A percentile compares a stretch with the other conserved stretches of the same genome.
These are phyloP conservation scores for Peromyscus leucopus DNA, from an alignment of 2,113 vertebrate species.

Conservation along the genomic window DNA sequence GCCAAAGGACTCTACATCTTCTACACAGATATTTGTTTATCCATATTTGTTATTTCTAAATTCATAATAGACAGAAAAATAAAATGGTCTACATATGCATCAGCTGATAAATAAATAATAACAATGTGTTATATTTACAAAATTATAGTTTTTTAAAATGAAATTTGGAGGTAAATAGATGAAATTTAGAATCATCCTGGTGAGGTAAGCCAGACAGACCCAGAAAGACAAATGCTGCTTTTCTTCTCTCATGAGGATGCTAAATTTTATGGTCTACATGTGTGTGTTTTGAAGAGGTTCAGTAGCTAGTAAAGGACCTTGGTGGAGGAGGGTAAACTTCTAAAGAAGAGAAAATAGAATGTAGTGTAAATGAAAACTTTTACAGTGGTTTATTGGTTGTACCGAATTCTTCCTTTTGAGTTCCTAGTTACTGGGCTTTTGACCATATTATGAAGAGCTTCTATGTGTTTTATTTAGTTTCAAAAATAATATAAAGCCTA, in stretches of 20 bases:
- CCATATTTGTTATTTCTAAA: not conserved
- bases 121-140: not conserved
- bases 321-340: not conserved
- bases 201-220: not conserved
- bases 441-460: not conserved
- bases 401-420: not conserved
- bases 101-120: not conserved
- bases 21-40: not conserved
- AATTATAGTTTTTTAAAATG: not conserved
- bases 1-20: not conserved
- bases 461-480: not conserved
- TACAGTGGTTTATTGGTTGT: not conserved
- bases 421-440: not conserved
- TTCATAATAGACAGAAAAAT: not conserved
- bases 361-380: not conserved
- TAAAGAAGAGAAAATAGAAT: no score
- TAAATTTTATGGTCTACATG: not conserved
- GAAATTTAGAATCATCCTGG: not conserved
- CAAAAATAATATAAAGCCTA: not conserved
- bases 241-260: not conserved
- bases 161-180: not conserved
- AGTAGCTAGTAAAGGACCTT: not conserved
- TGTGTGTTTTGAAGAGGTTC: not conserved
- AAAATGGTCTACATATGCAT: not conserved
- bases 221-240: not conserved